These are phyloP conservation scores for Idris sp. DNA, from an alignment of 1,140 invertebrate species.

Conservation along the genomic window DNA sequence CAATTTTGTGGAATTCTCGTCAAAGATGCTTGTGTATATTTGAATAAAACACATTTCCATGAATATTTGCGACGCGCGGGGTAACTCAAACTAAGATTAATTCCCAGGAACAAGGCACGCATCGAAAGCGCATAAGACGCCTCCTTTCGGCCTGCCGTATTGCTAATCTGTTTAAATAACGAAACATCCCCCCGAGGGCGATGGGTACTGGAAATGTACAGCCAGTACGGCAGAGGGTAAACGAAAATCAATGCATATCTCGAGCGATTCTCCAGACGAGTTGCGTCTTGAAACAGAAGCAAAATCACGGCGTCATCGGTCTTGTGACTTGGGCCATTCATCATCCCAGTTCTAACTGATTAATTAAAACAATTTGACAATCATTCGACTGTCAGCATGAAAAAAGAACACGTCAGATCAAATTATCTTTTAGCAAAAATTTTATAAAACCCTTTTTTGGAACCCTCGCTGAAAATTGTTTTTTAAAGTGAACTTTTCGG, in stretches of 20 bases:
- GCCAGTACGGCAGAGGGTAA: conserved; percentile 64
- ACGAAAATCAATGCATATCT: conserved; percentile 74
- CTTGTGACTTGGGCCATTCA: conserved; percentile 12
- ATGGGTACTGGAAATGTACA: conserved; percentile 61
- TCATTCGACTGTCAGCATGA: conserved; percentile 28
- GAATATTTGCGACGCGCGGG: conserved; percentile 44
- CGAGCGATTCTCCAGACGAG: conserved; percentile 54
- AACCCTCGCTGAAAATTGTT: too few species aligned
- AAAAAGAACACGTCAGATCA: conserved; percentile 35
- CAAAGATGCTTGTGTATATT: conserved; percentile 13
- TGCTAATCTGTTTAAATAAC: conserved; percentile 77
- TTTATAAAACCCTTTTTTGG: too few species aligned
- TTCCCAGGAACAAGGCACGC: conserved; percentile 63
- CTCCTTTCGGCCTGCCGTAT: conserved; percentile 67
- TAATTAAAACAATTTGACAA: conserved; percentile 21
- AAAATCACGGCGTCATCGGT: conserved; percentile 51
- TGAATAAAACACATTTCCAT: conserved; percentile 52
- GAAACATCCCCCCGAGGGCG: conserved; percentile 71
- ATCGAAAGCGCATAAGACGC: conserved; percentile 75
- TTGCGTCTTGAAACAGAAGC: conserved; percentile 52
- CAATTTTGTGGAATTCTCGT: background rate
- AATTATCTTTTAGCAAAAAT: conserved; percentile 32
- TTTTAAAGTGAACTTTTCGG: too few species aligned
- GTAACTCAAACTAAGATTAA: conserved; percentile 60
- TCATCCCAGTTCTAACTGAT: conserved; percentile 27